Evolutionary conservation across 2,113 vertebrate genomes (phyloP), one percentile per base, ranked within the genome.

Genomic region (Hystrix brachyura): DNA sequence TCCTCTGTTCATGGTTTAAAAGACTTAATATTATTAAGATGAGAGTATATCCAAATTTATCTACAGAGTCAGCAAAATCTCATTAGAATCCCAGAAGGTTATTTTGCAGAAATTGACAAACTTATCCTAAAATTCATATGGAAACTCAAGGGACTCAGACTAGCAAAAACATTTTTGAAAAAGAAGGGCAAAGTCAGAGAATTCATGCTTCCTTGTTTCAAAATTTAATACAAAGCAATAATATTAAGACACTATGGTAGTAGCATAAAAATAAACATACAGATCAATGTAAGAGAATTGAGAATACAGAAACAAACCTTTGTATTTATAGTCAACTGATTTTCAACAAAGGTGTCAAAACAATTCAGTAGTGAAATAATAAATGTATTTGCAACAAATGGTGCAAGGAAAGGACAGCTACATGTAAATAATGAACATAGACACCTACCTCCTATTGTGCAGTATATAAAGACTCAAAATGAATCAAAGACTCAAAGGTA

Each of bases 61-160:
- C 9, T 92, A 38, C 11, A 86, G 14, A 81, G 46, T 60, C 19
- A 92, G 51, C n/a, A 78, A 11, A 87, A 43, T 88, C 27, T 43
- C 17, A 62, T 55, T 1, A 90, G 62, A 84, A 93, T 85, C 21
- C 43, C 15, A 59, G 55, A 13, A 83, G 21, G 4, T 1, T 95
- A 83, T 15, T 90, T 85, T 71, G n/a, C 48, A 94, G 88, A 90
- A 43, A 93, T 57, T 83, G 65, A 46, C 19, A 96, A 64, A 11
- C 32, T 90, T 82, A 87, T 72, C 32, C 46, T 83, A 97, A 94
- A 97, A 78, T 64, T 87, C 62, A 80, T 43, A 90, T 46, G n/a
- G 69, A 78, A 90, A 92, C 51, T 72, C 76, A 65, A 9, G 23
- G 67, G 82, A 88, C 67, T 51, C 53, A 87, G 25, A 78, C n/a